Conservation (phyloP, 2,888 invertebrate species). For the Melipona beecheii region DNA sequence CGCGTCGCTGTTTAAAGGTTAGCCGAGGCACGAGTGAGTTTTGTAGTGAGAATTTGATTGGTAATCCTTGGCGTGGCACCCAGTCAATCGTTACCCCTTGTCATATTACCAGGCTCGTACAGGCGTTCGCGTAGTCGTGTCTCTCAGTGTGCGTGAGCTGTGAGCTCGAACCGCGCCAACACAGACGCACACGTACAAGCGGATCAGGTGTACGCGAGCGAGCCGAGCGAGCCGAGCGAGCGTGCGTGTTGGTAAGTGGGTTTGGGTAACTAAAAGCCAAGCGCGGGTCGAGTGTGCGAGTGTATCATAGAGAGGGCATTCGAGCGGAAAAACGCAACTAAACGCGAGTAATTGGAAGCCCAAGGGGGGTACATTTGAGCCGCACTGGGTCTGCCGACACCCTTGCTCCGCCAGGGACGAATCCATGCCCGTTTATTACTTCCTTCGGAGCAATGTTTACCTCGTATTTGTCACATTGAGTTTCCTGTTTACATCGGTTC, state of each 20-base stretch:
- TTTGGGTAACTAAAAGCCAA: constrained; percentile 82
- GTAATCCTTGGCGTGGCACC: constrained; percentile 70
- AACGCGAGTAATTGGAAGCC: constrained; percentile 83
- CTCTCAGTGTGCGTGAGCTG: constrained; percentile 5
- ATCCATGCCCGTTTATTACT: constrained; percentile 65
- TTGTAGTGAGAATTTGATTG: constrained; percentile 74
- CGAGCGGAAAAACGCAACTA: constrained; percentile 84
- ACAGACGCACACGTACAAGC: constrained; percentile 30
- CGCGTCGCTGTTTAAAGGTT: constrained; percentile 41
- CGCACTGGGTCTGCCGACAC: constrained; percentile 67
- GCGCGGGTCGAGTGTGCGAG: constrained; percentile 80
- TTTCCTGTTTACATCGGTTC: neutral
- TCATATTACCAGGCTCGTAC: constrained; percentile 53
- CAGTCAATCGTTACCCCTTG: constrained; percentile 74
- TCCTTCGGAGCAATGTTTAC: constrained; percentile 43
- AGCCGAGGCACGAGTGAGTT: constrained; percentile 49
- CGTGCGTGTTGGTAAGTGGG: constrained; percentile 75
- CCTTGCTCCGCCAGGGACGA: constrained; percentile 67
- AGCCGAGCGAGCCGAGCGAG: constrained; percentile 10
- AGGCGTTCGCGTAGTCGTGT: constrained; percentile 28
- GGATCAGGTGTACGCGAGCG: constrained; percentile 43
- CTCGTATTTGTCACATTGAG: constrained; percentile 20
- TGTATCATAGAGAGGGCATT: constrained; percentile 83
- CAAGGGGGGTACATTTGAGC: constrained; percentile 74
- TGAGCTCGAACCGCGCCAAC: neutral